Percentiles rank a stretch among this genome's conserved stretches.
Conservation (phyloP, 2,113 vertebrate genomes). For the Pogona vitticeps region DNA sequence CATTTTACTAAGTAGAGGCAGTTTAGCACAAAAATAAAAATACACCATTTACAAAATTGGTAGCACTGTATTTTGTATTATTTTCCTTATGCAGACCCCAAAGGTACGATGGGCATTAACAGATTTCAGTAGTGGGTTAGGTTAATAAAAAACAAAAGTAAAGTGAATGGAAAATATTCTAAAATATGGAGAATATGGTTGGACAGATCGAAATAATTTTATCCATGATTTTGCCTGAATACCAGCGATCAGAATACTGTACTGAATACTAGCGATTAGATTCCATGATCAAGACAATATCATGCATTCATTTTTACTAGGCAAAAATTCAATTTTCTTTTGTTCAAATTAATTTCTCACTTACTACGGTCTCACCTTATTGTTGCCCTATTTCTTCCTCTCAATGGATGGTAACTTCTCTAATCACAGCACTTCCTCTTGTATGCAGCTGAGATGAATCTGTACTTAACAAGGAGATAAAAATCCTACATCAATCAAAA, state of each 20-base stretch:
- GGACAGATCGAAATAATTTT: background rate
- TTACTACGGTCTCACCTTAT: no score
- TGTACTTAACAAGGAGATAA: no score
- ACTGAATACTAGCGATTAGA: no score
- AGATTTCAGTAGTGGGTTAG: conserved; percentile 5
- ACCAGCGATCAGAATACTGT: background rate
- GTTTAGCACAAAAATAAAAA: conserved; percentile 8
- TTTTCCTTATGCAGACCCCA: background rate
- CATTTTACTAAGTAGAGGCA: background rate
- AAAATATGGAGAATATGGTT: background rate
- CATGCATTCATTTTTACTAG: no score
- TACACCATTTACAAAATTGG: background rate
- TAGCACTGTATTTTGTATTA: background rate
- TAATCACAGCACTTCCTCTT: no score
- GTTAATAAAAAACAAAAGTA: background rate
- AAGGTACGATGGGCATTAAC: background rate
- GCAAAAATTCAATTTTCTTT: no score
- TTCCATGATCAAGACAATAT: no score
- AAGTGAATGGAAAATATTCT: background rate
- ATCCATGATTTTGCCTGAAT: background rate
- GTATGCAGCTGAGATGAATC: no score
- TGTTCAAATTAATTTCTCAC: no score
- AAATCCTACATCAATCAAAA: no score
- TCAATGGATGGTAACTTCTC: no score
- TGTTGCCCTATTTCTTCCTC: no score